A percentile compares a stretch with the other conserved stretches of the same genome.
These are phyloP conservation scores for Siniperca undulata DNA, from an alignment of 2,797 vertebrate genomes.

Conservation along the genomic window DNA sequence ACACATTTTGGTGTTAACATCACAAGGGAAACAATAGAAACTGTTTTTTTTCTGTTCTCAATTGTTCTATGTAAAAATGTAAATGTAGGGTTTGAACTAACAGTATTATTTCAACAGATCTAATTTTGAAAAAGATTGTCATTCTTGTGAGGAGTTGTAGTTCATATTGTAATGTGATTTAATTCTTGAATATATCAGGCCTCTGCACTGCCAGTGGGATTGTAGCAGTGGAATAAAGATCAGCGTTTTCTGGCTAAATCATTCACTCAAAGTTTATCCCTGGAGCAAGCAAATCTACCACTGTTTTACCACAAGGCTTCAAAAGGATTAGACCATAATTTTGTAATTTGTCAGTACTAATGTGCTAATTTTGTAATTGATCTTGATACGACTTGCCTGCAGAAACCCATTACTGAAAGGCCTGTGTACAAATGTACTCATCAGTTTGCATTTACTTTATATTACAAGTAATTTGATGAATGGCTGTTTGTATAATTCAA, in stretches of 20 bases:
- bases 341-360: constrained; percentile 66
- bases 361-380: constrained; percentile 72
- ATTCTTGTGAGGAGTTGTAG: not conserved
- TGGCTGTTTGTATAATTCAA: constrained; percentile 21
- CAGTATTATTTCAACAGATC: not conserved
- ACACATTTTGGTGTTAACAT: constrained; percentile 5
- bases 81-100: constrained; percentile 15
- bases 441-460: constrained; percentile 33
- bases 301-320: constrained; percentile 65
- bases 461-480: constrained; percentile 39
- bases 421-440: constrained; percentile 48
- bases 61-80: constrained; percentile 7
- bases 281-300: constrained; percentile 48
- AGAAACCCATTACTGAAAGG: constrained; percentile 66
- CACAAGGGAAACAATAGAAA: not conserved
- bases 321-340: constrained; percentile 68
- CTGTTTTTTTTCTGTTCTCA: not conserved
- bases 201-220: constrained; percentile 28
- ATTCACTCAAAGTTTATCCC: constrained; percentile 59
- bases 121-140: constrained; percentile 4
- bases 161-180: constrained; percentile 28
- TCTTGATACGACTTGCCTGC: constrained; percentile 67
- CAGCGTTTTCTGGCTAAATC: constrained; percentile 30
- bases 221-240: constrained; percentile 35
- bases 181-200: constrained; percentile 39